phyloP scores from a whole-genome alignment of 2,888 invertebrate species.

The Drosophila multiciliata region DNA sequence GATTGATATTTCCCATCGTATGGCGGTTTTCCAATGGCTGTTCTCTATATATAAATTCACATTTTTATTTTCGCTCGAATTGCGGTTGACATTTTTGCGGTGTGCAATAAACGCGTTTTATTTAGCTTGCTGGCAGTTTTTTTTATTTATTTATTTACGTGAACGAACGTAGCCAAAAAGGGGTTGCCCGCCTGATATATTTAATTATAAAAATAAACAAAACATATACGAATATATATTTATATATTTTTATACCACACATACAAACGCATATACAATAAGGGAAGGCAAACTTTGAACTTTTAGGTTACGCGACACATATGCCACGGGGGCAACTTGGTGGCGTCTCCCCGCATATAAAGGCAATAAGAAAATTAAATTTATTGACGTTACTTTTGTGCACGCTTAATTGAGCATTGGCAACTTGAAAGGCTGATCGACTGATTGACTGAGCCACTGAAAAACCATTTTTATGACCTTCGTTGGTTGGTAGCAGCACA shows the following conservation, averaged over 20 bases:
- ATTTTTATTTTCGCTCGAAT: constrained; percentile 33
- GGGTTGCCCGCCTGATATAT: constrained; percentile 68
- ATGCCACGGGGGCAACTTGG: constrained; percentile 40
- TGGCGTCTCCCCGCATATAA: constrained; percentile 39
- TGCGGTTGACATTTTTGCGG: constrained; percentile 78
- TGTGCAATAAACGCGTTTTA: constrained; percentile 62
- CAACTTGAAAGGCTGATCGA: constrained; percentile 72
- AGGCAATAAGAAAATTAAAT: constrained; percentile 56
- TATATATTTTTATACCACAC: constrained; percentile 20
- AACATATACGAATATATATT: constrained; percentile 22
- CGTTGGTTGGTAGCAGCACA: constrained; percentile 24
- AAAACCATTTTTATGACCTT: constrained; percentile 62
- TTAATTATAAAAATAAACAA: constrained; percentile 76
- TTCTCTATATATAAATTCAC: constrained; percentile 24
- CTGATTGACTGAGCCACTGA: constrained; percentile 67
- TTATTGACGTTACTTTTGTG: constrained; percentile 67
- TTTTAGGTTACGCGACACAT: constrained; percentile 59
- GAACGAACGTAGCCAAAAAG: constrained; percentile 45
- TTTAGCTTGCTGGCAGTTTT: constrained; percentile 51
- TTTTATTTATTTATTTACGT: constrained; percentile 40
- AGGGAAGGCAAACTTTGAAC: constrained; percentile 64
- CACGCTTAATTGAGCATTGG: constrained; percentile 78
- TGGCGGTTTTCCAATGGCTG: constrained; percentile 61
- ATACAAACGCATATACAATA: constrained; percentile 9
- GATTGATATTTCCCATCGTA: constrained; percentile 74